Percentiles rank a stretch among this genome's conserved stretches.
phyloP scores from a whole-genome alignment of 2,888 invertebrate species.

The Ormyrus thymus region DNA sequence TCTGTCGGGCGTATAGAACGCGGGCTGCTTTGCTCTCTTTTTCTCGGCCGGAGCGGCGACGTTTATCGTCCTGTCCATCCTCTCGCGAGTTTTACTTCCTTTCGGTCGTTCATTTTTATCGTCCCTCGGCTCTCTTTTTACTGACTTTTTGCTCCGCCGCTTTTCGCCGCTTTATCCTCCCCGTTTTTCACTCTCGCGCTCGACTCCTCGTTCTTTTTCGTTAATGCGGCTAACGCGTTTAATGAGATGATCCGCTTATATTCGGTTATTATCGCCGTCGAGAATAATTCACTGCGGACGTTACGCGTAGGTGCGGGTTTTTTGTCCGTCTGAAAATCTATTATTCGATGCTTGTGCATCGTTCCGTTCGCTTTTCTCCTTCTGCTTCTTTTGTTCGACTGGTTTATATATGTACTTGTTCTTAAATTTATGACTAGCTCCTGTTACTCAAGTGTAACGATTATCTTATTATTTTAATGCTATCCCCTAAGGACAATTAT shows the following conservation, averaged over 20 bases:
- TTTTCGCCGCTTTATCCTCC: neutral
- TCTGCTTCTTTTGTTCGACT: conserved; percentile 1
- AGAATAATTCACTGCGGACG: conserved; percentile 2
- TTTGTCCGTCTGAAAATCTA: neutral
- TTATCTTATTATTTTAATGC: too few relatives aligned
- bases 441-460: neutral
- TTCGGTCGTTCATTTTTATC: conserved; percentile 23
- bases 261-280: conserved; percentile 14
- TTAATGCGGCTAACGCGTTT: conserved; percentile 5
- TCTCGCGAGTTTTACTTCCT: conserved; percentile 28
- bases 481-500: too few relatives aligned
- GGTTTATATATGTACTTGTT: conserved; percentile 6
- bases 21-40: too few relatives aligned
- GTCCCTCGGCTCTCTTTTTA: neutral
- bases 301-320: neutral
- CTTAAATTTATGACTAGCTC: conserved; percentile 9
- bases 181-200: neutral
- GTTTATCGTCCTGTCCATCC: conserved; percentile 24
- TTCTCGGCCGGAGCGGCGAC: neutral
- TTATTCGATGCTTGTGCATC: conserved; percentile 9
- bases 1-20: too few relatives aligned
- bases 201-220: conserved; percentile 1
- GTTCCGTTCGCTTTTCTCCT: conserved; percentile 5
- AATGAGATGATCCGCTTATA: conserved; percentile 21
- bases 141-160: neutral